Evolutionary conservation across 2,888 invertebrate genomes (phyloP).

Genomic region (Macrostomum cliftonense): DNA sequence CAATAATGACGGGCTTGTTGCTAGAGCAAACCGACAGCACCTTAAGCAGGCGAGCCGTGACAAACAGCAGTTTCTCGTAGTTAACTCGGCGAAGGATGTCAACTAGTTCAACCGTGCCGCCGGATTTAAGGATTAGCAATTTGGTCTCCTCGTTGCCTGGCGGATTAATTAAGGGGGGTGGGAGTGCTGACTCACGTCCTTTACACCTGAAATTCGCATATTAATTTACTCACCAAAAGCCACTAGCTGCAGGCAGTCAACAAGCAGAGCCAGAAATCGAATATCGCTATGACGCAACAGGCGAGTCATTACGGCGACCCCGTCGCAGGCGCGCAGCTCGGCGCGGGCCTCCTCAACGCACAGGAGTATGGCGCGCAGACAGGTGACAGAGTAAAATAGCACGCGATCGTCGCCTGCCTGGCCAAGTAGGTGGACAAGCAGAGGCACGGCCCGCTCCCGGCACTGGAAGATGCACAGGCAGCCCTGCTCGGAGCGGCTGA

Average conservation of each 20-base stretch:
- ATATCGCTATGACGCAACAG: neutral
- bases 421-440: neutral
- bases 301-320: neutral
- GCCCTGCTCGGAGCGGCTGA: neutral
- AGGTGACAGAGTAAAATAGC: neutral
- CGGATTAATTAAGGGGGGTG: no score
- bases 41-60: constrained; percentile 9
- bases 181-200: no score
- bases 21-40: constrained; percentile 9
- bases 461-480: neutral
- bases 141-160: neutral
- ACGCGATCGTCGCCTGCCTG: neutral
- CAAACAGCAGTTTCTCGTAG: constrained; percentile 11
- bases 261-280: neutral
- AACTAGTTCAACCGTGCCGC: constrained; percentile 9
- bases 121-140: constrained; percentile 6
- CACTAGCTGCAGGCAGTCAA: neutral
- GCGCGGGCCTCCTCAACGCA: neutral
- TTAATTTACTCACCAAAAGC: neutral
- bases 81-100: constrained; percentile 5
- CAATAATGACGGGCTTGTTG: constrained; percentile 8
- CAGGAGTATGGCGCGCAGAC: neutral
- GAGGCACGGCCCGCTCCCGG: neutral
- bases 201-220: no score
- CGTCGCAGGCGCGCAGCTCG: neutral